A percentile compares a stretch with the other conserved stretches of the same genome.
These are phyloP conservation scores for Cataglyphis cursor DNA, from an alignment of 2,888 invertebrate species.

Conservation along the genomic window DNA sequence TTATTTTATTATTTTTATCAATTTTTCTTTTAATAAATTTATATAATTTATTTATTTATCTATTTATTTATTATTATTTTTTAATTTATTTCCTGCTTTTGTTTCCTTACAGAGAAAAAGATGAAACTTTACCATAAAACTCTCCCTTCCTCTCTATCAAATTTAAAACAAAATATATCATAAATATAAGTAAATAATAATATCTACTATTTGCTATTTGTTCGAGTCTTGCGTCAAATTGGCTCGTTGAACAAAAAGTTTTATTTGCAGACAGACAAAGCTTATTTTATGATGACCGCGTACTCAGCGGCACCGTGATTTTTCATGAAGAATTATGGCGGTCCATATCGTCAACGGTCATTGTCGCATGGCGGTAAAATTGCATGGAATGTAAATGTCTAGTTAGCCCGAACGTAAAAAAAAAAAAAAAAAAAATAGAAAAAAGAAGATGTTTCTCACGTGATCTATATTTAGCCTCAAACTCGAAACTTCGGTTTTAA, in stretches of 20 bases:
- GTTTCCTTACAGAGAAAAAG: too few species aligned
- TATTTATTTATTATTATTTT: too few species aligned
- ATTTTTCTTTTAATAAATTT: neutral
- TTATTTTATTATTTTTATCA: neutral
- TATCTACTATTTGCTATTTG: neutral
- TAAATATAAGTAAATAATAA: neutral
- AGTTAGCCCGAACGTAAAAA: neutral
- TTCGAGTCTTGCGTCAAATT: neutral
- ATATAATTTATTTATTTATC: too few species aligned
- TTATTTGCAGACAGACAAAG: neutral
- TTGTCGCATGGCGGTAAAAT: neutral
- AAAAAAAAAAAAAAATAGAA: neutral
- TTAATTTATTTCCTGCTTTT: too few species aligned
- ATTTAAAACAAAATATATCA: neutral
- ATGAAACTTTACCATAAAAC: too few species aligned
- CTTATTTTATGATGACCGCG: neutral
- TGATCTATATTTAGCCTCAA: constrained; percentile 38
- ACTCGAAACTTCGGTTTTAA: constrained; percentile 59
- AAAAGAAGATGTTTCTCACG: neutral
- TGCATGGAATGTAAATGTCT: neutral
- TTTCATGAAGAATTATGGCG: neutral
- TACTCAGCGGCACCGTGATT: neutral
- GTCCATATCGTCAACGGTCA: neutral
- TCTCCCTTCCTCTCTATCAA: neutral
- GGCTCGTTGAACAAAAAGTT: neutral